Evolutionary conservation across 2,888 invertebrate genomes (phyloP), one percentile per base, ranked within the genome.

Genomic region (Acleris holmiana): DNA sequence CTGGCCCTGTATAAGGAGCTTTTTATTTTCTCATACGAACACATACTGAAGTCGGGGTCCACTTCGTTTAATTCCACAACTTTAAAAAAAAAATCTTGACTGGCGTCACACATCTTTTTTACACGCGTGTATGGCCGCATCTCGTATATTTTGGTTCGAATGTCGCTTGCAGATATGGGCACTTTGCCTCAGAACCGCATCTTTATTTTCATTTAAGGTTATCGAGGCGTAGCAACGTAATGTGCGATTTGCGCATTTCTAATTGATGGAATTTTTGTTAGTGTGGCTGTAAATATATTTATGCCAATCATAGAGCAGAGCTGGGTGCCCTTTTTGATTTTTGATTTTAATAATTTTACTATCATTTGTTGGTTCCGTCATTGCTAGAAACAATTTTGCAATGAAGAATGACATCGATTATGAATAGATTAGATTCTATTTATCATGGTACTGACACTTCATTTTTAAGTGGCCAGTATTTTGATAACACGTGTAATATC

Each of bases 1-100:
- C 51, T 51, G 18, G 55, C 44, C 44, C 44, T 55, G 44, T 55
- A 40, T 17, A 55, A 46, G 21, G 55, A 55, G 17, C 55, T 44
- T 17, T 46, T 55, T 10, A 55, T 44, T 23, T 55, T 44, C 17
- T 46, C 44, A 44, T 23, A 44, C 1, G 55, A 55, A 17, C 44
- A 55, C 55, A 55, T 46, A 18, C 10, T 25, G 40, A 55, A 55
- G 13, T 44, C 46, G 4, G 55, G 44, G 29, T 50, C 54, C 7
- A 8, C 25, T 8, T 25, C 25, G 25, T 25, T 25, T 25, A 25
- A 25, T 25, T 25, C 25, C 25, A 25, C 25, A 25, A 25, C 25
- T 25, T 25, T 25, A 8, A 7, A 25, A 25, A 25, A 25, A 25
- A 7, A 8, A 8, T 25, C 25, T 25, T 25, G 25, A 25, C 8